phyloP scores from a whole-genome alignment of 2,797 vertebrate genomes.

The Onychomys arenicola region DNA sequence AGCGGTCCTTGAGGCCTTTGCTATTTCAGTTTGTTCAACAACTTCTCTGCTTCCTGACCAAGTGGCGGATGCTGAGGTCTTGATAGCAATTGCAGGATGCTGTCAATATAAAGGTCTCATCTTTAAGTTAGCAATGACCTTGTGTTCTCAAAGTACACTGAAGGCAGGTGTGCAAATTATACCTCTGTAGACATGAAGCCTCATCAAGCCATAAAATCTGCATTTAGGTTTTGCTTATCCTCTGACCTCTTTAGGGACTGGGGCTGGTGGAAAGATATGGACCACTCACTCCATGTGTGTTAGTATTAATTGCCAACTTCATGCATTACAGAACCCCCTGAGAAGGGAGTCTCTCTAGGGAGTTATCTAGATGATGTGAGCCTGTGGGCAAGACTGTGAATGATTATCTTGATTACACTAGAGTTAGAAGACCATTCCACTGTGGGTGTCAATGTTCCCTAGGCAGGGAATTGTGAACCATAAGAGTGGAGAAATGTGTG shows the following conservation, averaged over 20 bases:
- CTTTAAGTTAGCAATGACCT: constrained; percentile 22
- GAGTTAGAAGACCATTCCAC: background rate
- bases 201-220: background rate
- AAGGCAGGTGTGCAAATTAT: background rate
- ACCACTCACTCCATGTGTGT: accelerated
- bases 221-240: background rate
- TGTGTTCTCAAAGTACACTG: constrained; percentile 33
- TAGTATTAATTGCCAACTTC: background rate
- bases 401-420: background rate
- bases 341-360: background rate
- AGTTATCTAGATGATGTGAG: background rate
- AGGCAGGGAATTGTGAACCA: background rate
- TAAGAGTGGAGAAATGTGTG: background rate
- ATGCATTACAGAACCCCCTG: background rate
- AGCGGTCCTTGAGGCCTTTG: constrained; percentile 1
- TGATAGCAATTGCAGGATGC: background rate
- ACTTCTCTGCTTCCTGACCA: constrained; percentile 50
- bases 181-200: background rate
- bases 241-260: background rate
- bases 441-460: background rate
- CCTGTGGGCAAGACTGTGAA: background rate
- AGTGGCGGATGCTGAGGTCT: background rate
- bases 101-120: background rate
- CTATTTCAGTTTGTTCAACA: background rate
- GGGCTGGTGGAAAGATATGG: background rate